A percentile compares a stretch with the other conserved stretches of the same genome.
Evolutionary conservation across 2,113 vertebrate genomes (phyloP).

Genomic region (Chamaetylas fuelleborni): DNA sequence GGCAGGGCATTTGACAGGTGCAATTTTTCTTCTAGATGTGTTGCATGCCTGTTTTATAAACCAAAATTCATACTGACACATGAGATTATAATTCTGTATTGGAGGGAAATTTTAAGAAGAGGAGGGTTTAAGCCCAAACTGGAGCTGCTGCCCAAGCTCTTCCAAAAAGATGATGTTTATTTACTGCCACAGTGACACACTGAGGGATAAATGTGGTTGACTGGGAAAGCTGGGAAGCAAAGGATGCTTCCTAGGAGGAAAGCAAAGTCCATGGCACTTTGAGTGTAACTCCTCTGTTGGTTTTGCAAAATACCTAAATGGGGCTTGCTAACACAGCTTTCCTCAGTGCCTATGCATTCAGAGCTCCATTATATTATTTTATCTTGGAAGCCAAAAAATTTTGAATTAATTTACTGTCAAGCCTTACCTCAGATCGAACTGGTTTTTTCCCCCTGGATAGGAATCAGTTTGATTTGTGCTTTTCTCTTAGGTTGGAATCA

Average conservation of each 20-base stretch:
- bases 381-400: not conserved
- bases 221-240: not conserved
- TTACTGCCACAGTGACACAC: not conserved
- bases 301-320: not conserved
- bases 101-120: slow-evolving; percentile 22
- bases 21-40: slow-evolving; percentile 78
- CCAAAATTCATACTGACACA: slow-evolving; percentile 63
- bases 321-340: not conserved
- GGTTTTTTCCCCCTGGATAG: not conserved
- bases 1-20: slow-evolving; percentile 78
- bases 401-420: not conserved
- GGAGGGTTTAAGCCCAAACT: not conserved
- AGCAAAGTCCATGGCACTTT: not conserved
- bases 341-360: not conserved
- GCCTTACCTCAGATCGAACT: not conserved
- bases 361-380: not conserved
- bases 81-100: slow-evolving; percentile 59
- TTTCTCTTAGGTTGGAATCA: slow-evolving; percentile 30
- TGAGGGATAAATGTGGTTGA: not conserved
- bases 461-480: slow-evolving; percentile 22
- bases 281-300: not conserved
- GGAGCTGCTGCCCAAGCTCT: not conserved
- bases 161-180: not conserved
- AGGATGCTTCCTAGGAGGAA: not conserved
- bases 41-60: slow-evolving; percentile 77